A percentile compares a stretch with the other conserved stretches of the same genome.
These are phyloP conservation scores for Drosophila lacertosa DNA, from an alignment of 1,140 invertebrate species.

Conservation along the genomic window DNA sequence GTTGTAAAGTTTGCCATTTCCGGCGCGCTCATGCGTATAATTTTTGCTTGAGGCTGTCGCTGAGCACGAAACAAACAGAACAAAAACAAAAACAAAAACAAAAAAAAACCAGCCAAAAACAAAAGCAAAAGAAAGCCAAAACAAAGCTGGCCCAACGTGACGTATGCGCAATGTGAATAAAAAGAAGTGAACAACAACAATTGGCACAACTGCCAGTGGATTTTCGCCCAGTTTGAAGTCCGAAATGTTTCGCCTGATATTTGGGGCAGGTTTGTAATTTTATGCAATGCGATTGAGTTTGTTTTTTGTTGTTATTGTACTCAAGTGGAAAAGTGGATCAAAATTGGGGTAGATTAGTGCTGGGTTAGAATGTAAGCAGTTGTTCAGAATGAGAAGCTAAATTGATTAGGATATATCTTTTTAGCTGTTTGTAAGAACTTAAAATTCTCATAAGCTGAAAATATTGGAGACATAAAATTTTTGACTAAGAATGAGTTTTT, in stretches of 20 bases:
- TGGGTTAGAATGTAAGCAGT: too few species aligned
- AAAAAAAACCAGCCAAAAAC: constrained; percentile 43
- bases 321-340: too few species aligned
- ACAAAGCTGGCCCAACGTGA: constrained; percentile 61
- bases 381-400: too few species aligned
- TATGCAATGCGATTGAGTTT: constrained; percentile 26
- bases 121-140: constrained; percentile 34
- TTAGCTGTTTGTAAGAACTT: too few species aligned
- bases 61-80: constrained; percentile 70
- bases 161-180: constrained; percentile 64
- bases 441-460: too few species aligned
- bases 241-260: constrained; percentile 29
- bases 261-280: constrained; percentile 33
- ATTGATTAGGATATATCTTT: too few species aligned
- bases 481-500: too few species aligned
- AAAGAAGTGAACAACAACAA: constrained; percentile 39
- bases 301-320: constrained; percentile 11
- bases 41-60: constrained; percentile 78
- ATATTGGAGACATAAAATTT: too few species aligned
- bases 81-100: constrained; percentile 21
- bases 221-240: constrained; percentile 24
- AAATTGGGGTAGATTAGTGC: too few species aligned
- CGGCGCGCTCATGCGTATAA: constrained; percentile 81
- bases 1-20: constrained; percentile 77
- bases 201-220: constrained; percentile 27